A percentile compares a stretch with the other conserved stretches of the same genome.
phyloP scores from a whole-genome alignment of 1,140 invertebrate species.

The Caerostris darwini region DNA sequence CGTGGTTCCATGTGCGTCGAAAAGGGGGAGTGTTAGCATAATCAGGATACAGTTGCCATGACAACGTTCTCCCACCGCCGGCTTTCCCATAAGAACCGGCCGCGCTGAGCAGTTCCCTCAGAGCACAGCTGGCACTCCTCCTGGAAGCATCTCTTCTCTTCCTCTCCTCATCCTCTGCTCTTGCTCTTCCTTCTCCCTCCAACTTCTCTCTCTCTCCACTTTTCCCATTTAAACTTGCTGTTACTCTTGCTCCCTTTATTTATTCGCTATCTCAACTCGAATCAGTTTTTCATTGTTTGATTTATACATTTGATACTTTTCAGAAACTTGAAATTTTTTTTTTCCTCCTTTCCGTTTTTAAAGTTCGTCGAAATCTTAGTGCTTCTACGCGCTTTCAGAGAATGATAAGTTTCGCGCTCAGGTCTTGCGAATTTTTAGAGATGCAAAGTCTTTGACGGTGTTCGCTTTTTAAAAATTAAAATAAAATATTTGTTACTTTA shows the following conservation, averaged over 20 bases:
- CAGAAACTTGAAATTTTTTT: neutral
- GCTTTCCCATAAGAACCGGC: constrained; percentile 71
- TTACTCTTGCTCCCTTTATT: neutral
- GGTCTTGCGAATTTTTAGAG: neutral
- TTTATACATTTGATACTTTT: neutral
- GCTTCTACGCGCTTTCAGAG: neutral
- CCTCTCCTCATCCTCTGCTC: constrained; percentile 12
- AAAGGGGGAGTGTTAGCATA: constrained; percentile 75
- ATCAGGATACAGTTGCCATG: constrained; percentile 75
- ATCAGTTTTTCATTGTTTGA: neutral
- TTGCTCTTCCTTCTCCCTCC: constrained; percentile 6
- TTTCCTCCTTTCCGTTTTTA: neutral
- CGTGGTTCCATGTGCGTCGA: constrained; percentile 55
- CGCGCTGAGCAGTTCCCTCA: constrained; percentile 16
- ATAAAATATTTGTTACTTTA: neutral
- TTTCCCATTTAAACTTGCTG: neutral
- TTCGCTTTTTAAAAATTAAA: neutral
- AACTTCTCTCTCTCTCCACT: neutral
- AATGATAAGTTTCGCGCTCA: neutral
- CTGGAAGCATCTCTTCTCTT: constrained; percentile 65
- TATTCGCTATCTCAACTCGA: neutral
- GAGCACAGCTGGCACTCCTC: constrained; percentile 69
- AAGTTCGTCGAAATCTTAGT: neutral
- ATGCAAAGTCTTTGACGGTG: neutral
- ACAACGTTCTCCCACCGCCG: constrained; percentile 58